Percentiles rank a stretch among this genome's conserved stretches.
phyloP scores from a whole-genome alignment of 2,113 vertebrate genomes.

The Pampusana beccarii region DNA sequence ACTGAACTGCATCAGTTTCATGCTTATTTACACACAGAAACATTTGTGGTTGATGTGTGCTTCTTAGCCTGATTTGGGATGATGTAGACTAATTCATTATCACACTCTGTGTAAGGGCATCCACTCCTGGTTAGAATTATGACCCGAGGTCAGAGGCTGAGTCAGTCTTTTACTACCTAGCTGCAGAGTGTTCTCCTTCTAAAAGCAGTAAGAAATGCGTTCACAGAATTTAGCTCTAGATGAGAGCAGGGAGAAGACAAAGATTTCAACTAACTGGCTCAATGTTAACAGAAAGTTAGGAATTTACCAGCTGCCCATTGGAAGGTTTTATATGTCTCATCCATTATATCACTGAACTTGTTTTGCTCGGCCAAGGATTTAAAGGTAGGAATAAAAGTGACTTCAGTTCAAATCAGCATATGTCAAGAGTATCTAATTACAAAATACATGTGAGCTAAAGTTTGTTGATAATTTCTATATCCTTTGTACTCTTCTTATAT shows the following conservation, averaged over 20 bases:
- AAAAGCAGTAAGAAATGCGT: background rate
- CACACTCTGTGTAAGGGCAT: background rate
- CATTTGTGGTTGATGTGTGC: background rate
- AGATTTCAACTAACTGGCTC: background rate
- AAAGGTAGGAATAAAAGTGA: constrained; percentile 54
- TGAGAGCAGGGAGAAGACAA: background rate
- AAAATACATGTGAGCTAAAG: background rate
- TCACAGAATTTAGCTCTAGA: background rate
- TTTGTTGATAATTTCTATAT: background rate
- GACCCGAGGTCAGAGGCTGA: background rate
- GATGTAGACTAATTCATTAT: background rate
- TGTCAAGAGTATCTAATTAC: background rate
- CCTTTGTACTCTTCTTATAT: background rate
- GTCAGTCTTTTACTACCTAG: background rate
- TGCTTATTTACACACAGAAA: background rate
- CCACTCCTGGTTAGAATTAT: background rate
- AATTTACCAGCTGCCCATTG: constrained; percentile 75
- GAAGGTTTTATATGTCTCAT: constrained; percentile 78
- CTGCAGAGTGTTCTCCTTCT: background rate
- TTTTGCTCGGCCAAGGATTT: constrained; percentile 74
- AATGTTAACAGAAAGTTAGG: background rate
- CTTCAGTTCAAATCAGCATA: background rate
- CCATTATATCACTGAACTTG: constrained; percentile 74
- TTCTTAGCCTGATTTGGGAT: background rate
- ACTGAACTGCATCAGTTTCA: background rate